These are phyloP conservation scores for Ophioninae sp. DNA, from an alignment of 2,888 invertebrate genomes.

Conservation along the genomic window DNA sequence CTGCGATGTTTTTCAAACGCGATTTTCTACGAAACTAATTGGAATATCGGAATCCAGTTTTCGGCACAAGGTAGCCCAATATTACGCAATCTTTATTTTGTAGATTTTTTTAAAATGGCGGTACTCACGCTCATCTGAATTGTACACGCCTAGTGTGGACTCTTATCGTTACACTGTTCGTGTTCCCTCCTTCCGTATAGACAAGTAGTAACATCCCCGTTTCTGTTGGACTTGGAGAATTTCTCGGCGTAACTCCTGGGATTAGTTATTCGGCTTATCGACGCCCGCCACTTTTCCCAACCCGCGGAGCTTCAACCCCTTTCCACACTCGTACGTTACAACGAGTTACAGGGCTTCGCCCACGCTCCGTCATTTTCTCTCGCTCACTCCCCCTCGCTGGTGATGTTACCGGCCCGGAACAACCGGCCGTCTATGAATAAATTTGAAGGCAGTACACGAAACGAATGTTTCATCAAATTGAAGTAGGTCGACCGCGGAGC, in stretches of 20 bases:
- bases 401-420: constrained; percentile 55
- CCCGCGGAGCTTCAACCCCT: constrained; percentile 33
- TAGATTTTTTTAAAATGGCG: too few species aligned
- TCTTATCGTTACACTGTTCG: background rate
- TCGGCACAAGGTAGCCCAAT: too few species aligned
- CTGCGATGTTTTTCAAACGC: too few species aligned
- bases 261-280: constrained; percentile 64
- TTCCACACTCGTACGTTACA: constrained; percentile 39
- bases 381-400: constrained; percentile 16
- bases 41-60: too few species aligned
- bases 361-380: constrained; percentile 21
- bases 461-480: constrained; percentile 61
- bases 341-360: constrained; percentile 47
- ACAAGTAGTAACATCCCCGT: background rate
- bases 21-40: too few species aligned
- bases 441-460: constrained; percentile 57
- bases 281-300: constrained; percentile 60
- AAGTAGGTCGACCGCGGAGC: constrained; percentile 54
- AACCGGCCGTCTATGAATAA: constrained; percentile 60
- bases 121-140: constrained; percentile 9
- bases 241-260: constrained; percentile 55
- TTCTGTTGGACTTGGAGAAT: constrained; percentile 33
- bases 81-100: too few species aligned
- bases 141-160: constrained; percentile 30
- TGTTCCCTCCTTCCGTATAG: constrained; percentile 19